Evolutionary conservation across 2,113 vertebrate genomes (phyloP).

Genomic region (Chionis minor): DNA sequence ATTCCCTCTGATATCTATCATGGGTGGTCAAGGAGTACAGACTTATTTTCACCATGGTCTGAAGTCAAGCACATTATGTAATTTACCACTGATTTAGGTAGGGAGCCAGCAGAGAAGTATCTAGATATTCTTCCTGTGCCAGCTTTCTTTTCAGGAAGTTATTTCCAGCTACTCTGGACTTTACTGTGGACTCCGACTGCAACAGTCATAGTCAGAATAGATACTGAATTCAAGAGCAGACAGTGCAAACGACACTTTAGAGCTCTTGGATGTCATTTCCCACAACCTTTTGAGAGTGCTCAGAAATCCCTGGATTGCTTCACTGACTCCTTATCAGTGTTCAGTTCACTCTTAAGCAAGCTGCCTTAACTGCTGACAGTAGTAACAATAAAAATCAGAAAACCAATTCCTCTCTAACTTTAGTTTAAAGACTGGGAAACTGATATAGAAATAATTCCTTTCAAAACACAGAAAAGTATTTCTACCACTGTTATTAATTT

Average conservation of each 20-base stretch:
- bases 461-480: background rate
- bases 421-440: background rate
- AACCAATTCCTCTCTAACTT: background rate
- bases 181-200: background rate
- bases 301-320: background rate
- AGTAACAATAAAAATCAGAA: background rate
- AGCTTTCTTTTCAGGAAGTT: background rate
- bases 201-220: background rate
- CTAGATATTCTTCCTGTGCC: background rate
- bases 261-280: background rate
- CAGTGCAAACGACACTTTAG: background rate
- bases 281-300: background rate
- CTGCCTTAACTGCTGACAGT: background rate
- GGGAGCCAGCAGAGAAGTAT: background rate
- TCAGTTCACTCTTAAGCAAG: background rate
- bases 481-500: background rate
- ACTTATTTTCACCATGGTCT: background rate
- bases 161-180: background rate
- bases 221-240: background rate
- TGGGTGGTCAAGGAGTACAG: background rate
- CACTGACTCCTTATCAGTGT: background rate
- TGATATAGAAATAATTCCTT: background rate
- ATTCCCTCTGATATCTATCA: background rate
- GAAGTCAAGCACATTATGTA: background rate
- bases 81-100: background rate